Conservation (phyloP, 2,797 vertebrate species). For the Oreortyx pictus region DNA sequence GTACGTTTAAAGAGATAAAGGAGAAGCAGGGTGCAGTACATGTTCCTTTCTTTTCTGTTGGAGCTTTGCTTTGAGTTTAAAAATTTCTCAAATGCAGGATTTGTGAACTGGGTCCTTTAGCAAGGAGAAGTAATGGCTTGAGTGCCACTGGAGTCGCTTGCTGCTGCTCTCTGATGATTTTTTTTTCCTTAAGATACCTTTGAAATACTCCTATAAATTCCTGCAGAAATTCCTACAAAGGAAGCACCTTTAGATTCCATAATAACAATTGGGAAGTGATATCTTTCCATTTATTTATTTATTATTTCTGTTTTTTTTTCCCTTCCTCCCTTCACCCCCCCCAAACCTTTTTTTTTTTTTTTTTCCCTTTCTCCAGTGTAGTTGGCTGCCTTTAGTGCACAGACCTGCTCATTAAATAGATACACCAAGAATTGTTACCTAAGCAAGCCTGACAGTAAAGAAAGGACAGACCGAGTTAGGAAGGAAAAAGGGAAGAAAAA, state of each 20-base stretch:
- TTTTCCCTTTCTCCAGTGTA: slow-evolving; percentile 52
- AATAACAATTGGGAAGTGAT: slow-evolving; percentile 60
- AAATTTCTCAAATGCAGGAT: slow-evolving; percentile 45
- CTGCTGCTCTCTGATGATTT: slow-evolving; percentile 49
- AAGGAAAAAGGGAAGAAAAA: slow-evolving; percentile 67
- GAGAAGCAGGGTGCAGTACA: slow-evolving; percentile 76
- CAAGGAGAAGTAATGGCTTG: slow-evolving; percentile 57
- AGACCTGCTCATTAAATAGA: slow-evolving; percentile 85
- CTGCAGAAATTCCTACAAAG: slow-evolving; percentile 67
- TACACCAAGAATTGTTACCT: slow-evolving; percentile 85
- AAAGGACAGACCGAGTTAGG: slow-evolving; percentile 80
- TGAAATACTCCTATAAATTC: slow-evolving; percentile 63
- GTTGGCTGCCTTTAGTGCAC: slow-evolving; percentile 80
- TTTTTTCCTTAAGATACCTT: slow-evolving; percentile 3
- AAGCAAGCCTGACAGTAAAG: slow-evolving; percentile 82
- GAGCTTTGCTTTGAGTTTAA: slow-evolving; percentile 77
- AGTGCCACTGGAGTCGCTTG: slow-evolving; percentile 56
- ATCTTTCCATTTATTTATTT: slow-evolving; percentile 68
- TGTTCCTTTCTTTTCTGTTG: slow-evolving; percentile 74
- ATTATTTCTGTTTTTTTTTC: neutral
- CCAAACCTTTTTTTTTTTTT: neutral
- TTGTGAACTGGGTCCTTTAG: slow-evolving; percentile 50
- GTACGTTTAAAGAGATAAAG: slow-evolving; percentile 87
- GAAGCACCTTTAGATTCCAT: slow-evolving; percentile 65
- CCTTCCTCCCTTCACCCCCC: no score